Evolutionary conservation across 1,140 invertebrate genomes (phyloP), one percentile per base, ranked within the genome.

Genomic region (Vanessa tameamea): DNA sequence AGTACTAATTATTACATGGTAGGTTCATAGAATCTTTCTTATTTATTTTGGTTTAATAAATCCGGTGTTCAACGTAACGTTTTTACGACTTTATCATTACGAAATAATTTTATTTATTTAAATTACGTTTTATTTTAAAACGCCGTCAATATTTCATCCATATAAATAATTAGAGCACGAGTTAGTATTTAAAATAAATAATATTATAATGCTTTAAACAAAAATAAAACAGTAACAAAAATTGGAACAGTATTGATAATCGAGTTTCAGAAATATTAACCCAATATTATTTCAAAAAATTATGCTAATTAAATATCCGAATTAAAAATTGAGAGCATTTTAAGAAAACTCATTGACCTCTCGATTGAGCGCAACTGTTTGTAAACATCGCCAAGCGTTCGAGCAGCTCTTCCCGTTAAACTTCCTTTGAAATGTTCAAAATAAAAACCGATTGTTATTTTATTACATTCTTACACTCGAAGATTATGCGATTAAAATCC

Each of bases 371-470:
- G 47, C 26, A 64, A 73, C 48, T 68, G 65, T 61, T 67, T 66
- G 14, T 73, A 66, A 73, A 73, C 53, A 73, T 13, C 23, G 47
- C 64, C 64, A 48, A 73, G 20, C 55, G 64, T 20, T 72, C 64
- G 16, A 23, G 37, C 37, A 1, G 6, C 20, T 66, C 55, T 23
- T 43, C 63, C 51, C 16, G 70, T 55, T 64, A 15, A 65, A 20
- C 31, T 73, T 69, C 67, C 67, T 61, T 69, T 69, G 37, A 64
- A 64, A 14, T 64, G 16, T 48, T 8, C 37, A 14, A 47, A 47
- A 20, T 26, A 64, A 61, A 61, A 64, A 64, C n/a, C n/a, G 16
- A 64, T 61, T 61, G 57, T 61, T 31, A 15, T 23, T 37, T 37
- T 61, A 37, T 61, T 61, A 61, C 57, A n/a, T 20, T 23, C 16